Evolutionary conservation across 2,797 vertebrate species (phyloP).

Genomic region (Schizothorax lantsangensis): DNA sequence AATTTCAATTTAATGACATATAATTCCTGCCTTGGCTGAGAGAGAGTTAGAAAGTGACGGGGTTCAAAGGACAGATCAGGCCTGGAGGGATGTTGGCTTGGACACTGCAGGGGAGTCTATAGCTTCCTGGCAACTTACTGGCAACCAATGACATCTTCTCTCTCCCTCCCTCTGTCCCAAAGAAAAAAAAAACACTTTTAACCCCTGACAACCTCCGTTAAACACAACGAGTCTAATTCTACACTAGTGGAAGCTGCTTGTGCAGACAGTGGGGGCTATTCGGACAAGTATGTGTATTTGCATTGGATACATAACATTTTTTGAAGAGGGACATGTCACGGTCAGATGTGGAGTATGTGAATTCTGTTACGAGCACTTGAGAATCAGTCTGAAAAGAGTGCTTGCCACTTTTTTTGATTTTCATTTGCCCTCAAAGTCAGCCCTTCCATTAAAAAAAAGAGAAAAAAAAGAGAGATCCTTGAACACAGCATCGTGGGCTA

Average conservation of each 20-base stretch:
- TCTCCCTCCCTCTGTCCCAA: neutral
- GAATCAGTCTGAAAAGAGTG: neutral
- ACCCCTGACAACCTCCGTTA: constrained; percentile 35
- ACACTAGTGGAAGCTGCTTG: constrained; percentile 10
- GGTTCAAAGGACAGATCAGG: constrained; percentile 67
- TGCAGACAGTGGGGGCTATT: neutral
- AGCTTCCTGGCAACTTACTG: constrained; percentile 74
- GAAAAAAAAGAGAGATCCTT: neutral
- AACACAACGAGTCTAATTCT: constrained; percentile 18
- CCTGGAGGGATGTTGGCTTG: constrained; percentile 63
- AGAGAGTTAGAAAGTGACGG: constrained; percentile 60
- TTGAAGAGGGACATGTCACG: constrained; percentile 5
- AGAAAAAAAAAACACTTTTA: neutral
- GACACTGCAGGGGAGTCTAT: constrained; percentile 63
- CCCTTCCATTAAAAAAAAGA: neutral
- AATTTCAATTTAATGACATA: constrained; percentile 67
- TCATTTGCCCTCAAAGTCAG: constrained; percentile 1
- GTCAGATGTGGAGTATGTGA: constrained; percentile 1
- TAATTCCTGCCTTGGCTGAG: constrained; percentile 67
- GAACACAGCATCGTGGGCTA: neutral
- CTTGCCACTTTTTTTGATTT: neutral
- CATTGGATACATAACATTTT: neutral
- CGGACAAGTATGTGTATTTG: constrained; percentile 16
- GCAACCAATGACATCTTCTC: constrained; percentile 61
- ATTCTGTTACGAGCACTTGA: neutral